These are phyloP conservation scores for Anarrhichthys ocellatus DNA, from an alignment of 2,113 vertebrate species.

Conservation along the genomic window DNA sequence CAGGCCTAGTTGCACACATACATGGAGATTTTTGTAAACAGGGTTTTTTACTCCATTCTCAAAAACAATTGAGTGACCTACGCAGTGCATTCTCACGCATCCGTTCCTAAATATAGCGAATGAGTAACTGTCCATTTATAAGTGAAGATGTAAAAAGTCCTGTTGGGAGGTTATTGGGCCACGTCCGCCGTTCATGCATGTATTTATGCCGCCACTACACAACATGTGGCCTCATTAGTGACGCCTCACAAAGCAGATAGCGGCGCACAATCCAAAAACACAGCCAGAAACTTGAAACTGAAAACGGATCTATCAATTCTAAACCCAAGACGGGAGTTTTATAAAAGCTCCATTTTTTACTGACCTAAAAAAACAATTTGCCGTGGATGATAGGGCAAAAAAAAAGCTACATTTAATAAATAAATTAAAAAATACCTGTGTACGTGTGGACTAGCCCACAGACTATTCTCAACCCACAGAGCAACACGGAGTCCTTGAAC, in stretches of 20 bases:
- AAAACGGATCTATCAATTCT: background rate
- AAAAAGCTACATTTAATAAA: background rate
- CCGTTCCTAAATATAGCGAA: background rate
- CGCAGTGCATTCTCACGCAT: background rate
- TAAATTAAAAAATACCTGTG: background rate
- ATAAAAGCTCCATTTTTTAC: background rate
- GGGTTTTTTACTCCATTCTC: background rate
- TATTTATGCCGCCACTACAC: background rate
- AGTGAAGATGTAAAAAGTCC: background rate
- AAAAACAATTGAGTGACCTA: background rate
- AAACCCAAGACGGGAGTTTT: background rate
- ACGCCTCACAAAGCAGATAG: background rate
- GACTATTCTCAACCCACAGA: constrained; percentile 10
- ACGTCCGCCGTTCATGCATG: background rate
- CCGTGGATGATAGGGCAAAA: background rate
- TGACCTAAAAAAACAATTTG: background rate
- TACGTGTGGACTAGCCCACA: background rate
- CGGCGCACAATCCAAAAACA: background rate
- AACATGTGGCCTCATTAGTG: background rate
- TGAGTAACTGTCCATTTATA: background rate
- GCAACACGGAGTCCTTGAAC: constrained; percentile 51
- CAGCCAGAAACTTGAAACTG: background rate
- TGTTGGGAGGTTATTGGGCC: background rate
- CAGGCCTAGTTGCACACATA: background rate
- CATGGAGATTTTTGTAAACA: background rate